Conservation (phyloP, 2,113 vertebrate genomes). For the Oreochromis aureus region DNA sequence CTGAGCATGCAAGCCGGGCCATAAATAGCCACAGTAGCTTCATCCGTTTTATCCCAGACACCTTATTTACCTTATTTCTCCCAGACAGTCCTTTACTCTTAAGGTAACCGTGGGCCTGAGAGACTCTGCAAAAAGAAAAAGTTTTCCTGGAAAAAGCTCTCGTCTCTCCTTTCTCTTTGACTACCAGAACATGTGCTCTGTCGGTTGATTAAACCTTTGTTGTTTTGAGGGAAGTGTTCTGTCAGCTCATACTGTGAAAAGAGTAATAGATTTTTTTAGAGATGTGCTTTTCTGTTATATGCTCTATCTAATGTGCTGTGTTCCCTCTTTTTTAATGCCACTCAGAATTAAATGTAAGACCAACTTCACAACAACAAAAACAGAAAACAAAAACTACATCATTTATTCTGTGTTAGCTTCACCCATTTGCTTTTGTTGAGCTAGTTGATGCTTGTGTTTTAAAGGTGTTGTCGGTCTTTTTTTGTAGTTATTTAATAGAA, state of each 20-base stretch:
- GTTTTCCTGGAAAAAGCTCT: not conserved
- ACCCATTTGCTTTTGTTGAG: not conserved
- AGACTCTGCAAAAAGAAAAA: not conserved
- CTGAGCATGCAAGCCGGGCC: not conserved
- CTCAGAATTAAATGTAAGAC: not conserved
- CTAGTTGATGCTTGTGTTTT: not conserved
- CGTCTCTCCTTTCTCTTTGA: not conserved
- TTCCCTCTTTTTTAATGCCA: not conserved
- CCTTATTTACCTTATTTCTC: not conserved
- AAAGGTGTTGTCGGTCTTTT: not conserved
- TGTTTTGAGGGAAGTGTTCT: not conserved
- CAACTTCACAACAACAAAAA: not conserved
- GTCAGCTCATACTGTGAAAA: not conserved
- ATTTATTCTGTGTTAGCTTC: not conserved
- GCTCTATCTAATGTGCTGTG: not conserved
- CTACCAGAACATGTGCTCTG: not conserved
- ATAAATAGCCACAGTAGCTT: not conserved
- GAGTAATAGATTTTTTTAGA: not conserved
- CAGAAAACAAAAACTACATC: not conserved
- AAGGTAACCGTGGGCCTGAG: not conserved
- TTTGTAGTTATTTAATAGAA: not conserved
- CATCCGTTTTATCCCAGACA: not conserved
- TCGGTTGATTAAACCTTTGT: not conserved
- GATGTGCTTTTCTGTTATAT: not conserved
- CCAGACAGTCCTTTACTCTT: not conserved